Conservation (phyloP, 2,888 invertebrate species). For the Tanytarsus gracilentus region DNA sequence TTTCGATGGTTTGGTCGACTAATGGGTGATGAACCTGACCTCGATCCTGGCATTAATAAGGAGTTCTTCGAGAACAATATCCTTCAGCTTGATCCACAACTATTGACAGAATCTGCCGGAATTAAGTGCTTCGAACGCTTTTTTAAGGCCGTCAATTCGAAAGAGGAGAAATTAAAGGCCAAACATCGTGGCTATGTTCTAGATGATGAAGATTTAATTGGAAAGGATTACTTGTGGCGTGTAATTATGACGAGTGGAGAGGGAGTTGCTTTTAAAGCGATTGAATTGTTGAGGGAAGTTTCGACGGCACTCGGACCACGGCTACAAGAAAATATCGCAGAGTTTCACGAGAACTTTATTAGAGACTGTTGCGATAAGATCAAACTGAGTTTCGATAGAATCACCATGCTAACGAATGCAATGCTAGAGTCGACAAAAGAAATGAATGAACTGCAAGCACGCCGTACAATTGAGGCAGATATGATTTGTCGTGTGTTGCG, state of each 20-base stretch:
- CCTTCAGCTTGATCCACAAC: constrained; percentile 79
- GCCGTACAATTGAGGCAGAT: constrained; percentile 53
- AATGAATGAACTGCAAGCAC: neutral
- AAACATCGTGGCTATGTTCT: constrained; percentile 78
- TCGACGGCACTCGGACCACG: constrained; percentile 87
- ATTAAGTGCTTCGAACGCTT: constrained; percentile 76
- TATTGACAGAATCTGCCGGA: constrained; percentile 91
- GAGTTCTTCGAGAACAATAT: constrained; percentile 95
- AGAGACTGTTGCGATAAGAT: constrained; percentile 85
- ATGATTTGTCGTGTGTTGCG: constrained; percentile 89
- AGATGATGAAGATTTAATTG: constrained; percentile 90
- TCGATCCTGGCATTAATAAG: constrained; percentile 90
- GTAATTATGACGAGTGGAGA: constrained; percentile 84
- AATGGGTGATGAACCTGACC: constrained; percentile 93
- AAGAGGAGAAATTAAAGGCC: constrained; percentile 83
- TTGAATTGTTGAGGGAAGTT: constrained; percentile 83
- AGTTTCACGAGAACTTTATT: constrained; percentile 87
- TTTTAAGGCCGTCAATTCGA: constrained; percentile 74
- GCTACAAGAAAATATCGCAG: constrained; percentile 64
- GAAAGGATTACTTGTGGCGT: constrained; percentile 93
- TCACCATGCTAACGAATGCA: constrained; percentile 46
- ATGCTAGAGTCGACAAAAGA: constrained; percentile 31
- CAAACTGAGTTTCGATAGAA: constrained; percentile 76
- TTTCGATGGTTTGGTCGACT: constrained; percentile 97
- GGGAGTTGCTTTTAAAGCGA: constrained; percentile 86